Conservation (phyloP, 2,888 invertebrate genomes). For the Drosophila fungiperda region DNA sequence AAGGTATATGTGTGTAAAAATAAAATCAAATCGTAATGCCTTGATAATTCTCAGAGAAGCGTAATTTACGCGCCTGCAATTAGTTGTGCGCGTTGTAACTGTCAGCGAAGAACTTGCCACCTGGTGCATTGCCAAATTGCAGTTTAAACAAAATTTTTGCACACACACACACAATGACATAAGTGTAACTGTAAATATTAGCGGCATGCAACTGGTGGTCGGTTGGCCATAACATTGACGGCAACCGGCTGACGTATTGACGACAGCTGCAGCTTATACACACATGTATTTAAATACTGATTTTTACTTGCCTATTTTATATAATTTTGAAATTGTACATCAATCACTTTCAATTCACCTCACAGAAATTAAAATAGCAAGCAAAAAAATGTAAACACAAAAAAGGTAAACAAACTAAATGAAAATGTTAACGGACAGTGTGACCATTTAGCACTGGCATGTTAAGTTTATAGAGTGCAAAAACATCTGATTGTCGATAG, state of each 20-base stretch:
- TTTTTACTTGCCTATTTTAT: constrained; percentile 18
- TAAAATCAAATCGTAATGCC: constrained; percentile 32
- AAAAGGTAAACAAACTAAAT: constrained; percentile 48
- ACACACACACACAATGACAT: constrained; percentile 10
- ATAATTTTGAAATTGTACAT: constrained; percentile 6
- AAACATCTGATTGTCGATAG: constrained; percentile 41
- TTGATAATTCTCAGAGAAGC: constrained; percentile 39
- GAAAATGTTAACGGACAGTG: constrained; percentile 21
- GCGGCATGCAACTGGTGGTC: constrained; percentile 61
- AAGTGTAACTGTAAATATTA: constrained; percentile 16
- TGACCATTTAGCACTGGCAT: constrained; percentile 39
- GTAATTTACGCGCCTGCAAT: constrained; percentile 62
- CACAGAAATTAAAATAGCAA: too few species aligned
- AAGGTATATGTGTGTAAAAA: background rate
- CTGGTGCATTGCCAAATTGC: constrained; percentile 67
- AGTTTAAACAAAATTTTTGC: constrained; percentile 20
- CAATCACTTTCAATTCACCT: constrained; percentile 3
- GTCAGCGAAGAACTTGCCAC: constrained; percentile 42
- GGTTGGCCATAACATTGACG: constrained; percentile 6
- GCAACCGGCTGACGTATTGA: background rate
- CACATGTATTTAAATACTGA: background rate
- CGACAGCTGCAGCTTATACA: background rate
- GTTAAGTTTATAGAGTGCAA: constrained; percentile 21
- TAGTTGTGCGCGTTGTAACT: constrained; percentile 54
- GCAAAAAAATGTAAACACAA: constrained; percentile 48